phyloP scores from a whole-genome alignment of 2,797 vertebrate genomes.

The Yasuhikotakia modesta region DNA sequence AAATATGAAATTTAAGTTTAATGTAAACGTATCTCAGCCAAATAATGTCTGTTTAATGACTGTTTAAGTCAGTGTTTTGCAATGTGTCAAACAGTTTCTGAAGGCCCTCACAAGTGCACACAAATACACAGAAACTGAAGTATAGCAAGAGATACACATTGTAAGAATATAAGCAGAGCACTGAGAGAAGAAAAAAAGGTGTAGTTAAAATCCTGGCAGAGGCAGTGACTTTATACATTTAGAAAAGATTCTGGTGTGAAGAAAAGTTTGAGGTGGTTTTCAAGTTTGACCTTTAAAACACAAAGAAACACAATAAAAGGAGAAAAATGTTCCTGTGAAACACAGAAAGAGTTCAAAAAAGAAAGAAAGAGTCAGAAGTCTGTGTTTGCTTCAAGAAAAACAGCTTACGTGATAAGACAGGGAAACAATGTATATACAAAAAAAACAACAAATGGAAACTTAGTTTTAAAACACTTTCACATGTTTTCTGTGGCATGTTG shows the following conservation, averaged over 20 bases:
- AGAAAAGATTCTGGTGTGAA: neutral
- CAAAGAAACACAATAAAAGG: conserved; percentile 24
- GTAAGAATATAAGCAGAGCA: too few species aligned
- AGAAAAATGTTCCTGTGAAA: neutral
- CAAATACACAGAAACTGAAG: neutral
- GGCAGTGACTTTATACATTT: too few species aligned
- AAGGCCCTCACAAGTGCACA: too few species aligned
- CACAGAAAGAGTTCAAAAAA: conserved; percentile 19
- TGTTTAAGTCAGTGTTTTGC: too few species aligned
- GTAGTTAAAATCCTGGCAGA: neutral
- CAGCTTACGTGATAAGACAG: conserved; percentile 12
- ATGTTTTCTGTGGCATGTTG: conserved; percentile 29
- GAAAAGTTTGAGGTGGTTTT: neutral
- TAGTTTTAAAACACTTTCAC: conserved; percentile 33
- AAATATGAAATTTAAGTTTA: conserved; percentile 33
- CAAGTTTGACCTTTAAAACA: conserved; percentile 25
- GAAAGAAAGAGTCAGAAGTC: too few species aligned
- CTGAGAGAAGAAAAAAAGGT: too few species aligned
- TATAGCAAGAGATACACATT: neutral
- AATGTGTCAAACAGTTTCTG: too few species aligned
- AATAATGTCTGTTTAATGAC: too few species aligned
- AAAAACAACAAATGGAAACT: conserved; percentile 17
- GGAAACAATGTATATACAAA: conserved; percentile 25
- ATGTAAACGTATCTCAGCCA: conserved; percentile 38
- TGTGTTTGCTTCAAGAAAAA: conserved; percentile 27